Evolutionary conservation across 2,888 invertebrate species (phyloP).

Genomic region (Drosophila silvestris): DNA sequence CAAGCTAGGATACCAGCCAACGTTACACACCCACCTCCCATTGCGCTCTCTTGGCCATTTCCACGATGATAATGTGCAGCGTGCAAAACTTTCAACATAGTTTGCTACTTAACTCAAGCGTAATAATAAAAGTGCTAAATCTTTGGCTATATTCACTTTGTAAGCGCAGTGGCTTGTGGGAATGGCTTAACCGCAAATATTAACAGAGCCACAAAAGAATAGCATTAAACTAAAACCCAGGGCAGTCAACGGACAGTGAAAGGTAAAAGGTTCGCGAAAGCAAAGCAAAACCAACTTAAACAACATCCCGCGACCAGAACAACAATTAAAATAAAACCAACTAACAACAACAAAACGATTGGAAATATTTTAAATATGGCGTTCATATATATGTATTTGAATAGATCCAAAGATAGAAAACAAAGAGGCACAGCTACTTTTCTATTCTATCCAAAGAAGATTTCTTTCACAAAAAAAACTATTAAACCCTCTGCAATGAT

Average conservation of each 20-base stretch:
- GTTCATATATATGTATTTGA: background rate
- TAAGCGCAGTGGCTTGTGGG: constrained; percentile 41
- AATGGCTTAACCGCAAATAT: constrained; percentile 61
- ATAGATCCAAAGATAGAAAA: background rate
- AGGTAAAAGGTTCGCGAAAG: constrained; percentile 54
- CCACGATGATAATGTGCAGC: constrained; percentile 69
- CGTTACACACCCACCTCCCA: constrained; percentile 17
- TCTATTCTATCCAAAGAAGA: background rate
- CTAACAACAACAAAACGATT: background rate
- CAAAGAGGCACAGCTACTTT: background rate
- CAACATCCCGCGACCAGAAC: constrained; percentile 38
- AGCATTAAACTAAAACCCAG: constrained; percentile 43
- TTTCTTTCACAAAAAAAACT: background rate
- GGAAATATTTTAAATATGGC: background rate
- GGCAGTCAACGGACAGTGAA: constrained; percentile 18
- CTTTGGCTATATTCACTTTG: constrained; percentile 79
- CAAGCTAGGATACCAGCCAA: constrained; percentile 48
- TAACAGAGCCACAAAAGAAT: constrained; percentile 62
- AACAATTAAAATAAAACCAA: constrained; percentile 25
- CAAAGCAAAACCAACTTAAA: constrained; percentile 71
- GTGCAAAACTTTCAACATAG: constrained; percentile 76
- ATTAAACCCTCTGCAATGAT: background rate
- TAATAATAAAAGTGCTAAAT: constrained; percentile 82
- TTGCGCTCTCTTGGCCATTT: constrained; percentile 7
- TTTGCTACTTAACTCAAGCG: constrained; percentile 81